phyloP scores from a whole-genome alignment of 2,113 vertebrate genomes.

The Caloenas nicobarica region DNA sequence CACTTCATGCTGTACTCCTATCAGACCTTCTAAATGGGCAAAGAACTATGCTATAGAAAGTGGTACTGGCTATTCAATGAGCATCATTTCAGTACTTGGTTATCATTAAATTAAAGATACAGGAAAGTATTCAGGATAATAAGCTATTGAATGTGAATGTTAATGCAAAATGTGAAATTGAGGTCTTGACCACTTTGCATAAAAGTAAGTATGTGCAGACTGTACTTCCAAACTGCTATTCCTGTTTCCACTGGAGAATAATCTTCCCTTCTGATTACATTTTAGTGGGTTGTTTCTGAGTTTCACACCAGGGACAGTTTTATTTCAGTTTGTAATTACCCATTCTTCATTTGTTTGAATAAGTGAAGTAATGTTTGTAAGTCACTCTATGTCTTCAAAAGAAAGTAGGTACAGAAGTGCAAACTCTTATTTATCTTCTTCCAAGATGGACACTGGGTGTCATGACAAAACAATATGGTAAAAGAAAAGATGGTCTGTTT shows the following conservation, averaged over 20 bases:
- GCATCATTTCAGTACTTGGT: not conserved
- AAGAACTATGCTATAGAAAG: not conserved
- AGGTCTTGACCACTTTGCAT: not conserved
- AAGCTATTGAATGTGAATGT: not conserved
- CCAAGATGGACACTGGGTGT: not conserved
- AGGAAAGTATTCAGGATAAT: not conserved
- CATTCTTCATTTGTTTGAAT: not conserved
- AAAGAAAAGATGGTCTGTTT: not conserved
- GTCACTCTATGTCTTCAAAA: not conserved
- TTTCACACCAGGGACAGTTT: not conserved
- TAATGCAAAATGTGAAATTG: not conserved
- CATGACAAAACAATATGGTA: not conserved
- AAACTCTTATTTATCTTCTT: not conserved
- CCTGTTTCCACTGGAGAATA: not conserved
- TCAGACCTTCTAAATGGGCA: not conserved
- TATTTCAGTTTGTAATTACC: not conserved
- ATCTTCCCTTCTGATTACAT: not conserved
- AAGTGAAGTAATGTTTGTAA: not conserved
- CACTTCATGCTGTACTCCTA: not conserved
- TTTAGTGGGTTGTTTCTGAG: not conserved
- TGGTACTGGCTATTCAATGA: not conserved
- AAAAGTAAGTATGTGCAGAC: not conserved
- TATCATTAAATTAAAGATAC: not conserved
- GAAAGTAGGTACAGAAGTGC: not conserved
- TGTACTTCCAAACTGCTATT: not conserved